Evolutionary conservation across 2,113 vertebrate species (phyloP), one percentile per base, ranked within the genome.

Genomic region (Prinia subflava): DNA sequence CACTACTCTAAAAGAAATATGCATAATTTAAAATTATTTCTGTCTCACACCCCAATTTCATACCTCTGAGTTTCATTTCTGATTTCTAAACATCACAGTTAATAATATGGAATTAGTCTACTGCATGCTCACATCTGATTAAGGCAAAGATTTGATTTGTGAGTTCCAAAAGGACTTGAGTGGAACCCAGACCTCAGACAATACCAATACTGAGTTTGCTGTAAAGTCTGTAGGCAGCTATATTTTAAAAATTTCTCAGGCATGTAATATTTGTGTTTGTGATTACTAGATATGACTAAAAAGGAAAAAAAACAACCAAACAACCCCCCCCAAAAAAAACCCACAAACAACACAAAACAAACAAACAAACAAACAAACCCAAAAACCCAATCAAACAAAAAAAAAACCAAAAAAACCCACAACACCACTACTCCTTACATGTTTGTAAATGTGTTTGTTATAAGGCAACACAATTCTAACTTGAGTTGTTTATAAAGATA

Each of bases 401-500:
- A 4, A 24, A 47, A 19, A 31, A 47, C 1, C 8, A 41, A 92
- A 79, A 3, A 4, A 60, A 27, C 39, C 39, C 39, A 7, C 9
- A 59, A 6, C 24, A 27, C 37, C 85, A 93, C 46, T 24, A 22
- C 8, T 30, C 64, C 18, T 31, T 27, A 7, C 2, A 2, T 8
- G 1, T 60, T 49, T 90, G 3, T 37, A 63, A 57, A 46, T 30
- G 6, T 33, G 4, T 49, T 92, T 90, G 30, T 15, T 81, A 22
- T 78, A 96, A 96, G 87, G 16, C 22, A 63, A 22, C 93, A 71
- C 35, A 73, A 83, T 74, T 86, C n/a, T 25, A 46, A 84, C 23
- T 78, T 94, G 19, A 95, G 4, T 73, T 56, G 92, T 94, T 97
- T 96, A 95, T 68, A 90, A 87, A 94, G 83, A 57, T 50, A 15